These are phyloP conservation scores for Psettodes erumei DNA, from an alignment of 2,113 vertebrate genomes.

Conservation along the genomic window DNA sequence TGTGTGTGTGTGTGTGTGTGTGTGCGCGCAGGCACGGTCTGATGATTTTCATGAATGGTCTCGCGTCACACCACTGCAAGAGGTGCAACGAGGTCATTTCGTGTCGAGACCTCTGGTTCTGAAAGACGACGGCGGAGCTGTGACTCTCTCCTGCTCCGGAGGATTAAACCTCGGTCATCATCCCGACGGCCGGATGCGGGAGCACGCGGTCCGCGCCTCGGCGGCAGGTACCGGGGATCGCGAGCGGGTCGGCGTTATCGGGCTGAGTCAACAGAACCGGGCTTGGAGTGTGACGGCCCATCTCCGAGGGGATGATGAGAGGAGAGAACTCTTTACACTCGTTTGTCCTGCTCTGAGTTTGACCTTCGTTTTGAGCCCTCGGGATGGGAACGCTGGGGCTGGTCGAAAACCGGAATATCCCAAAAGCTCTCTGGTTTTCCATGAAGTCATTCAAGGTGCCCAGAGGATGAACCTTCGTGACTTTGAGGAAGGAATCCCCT, in stretches of 20 bases:
- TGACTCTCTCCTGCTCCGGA: constrained; percentile 12
- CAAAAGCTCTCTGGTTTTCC: no score
- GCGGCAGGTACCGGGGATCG: background rate
- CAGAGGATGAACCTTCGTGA: no score
- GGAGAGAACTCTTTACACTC: no score
- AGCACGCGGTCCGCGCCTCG: constrained; percentile 20
- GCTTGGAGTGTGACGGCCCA: constrained; percentile 29
- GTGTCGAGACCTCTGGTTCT: no score
- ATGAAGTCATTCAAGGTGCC: no score
- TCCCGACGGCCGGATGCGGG: constrained; percentile 25
- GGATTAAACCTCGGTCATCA: constrained; percentile 49
- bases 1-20: constrained; percentile 16
- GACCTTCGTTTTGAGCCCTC: no score
- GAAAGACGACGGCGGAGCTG: no score
- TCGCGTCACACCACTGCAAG: no score
- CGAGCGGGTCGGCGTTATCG: background rate
- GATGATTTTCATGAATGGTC: constrained; percentile 46
- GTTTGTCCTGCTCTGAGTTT: no score
- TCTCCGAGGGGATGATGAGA: constrained; percentile 31
- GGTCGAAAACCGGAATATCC: no score
- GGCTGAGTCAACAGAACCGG: background rate
- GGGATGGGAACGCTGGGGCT: no score
- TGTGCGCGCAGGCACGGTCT: constrained; percentile 3
- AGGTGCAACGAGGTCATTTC: no score
- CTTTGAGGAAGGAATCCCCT: background rate